Evolutionary conservation across 2,888 invertebrate genomes (phyloP).

Genomic region (Watsonalla binaria): DNA sequence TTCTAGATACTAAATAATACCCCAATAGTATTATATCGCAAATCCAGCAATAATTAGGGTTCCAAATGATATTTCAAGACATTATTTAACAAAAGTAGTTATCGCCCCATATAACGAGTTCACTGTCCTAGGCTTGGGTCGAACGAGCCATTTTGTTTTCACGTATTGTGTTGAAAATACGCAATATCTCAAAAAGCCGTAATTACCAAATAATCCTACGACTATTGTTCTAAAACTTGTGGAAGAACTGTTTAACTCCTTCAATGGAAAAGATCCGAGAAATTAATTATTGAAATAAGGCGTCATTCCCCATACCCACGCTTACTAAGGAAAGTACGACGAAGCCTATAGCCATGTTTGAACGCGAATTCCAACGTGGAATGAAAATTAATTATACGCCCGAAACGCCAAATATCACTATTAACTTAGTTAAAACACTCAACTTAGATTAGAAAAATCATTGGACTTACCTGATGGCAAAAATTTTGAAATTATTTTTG

Average conservation of each 20-base stretch:
- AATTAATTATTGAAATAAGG: slow-evolving; percentile 75
- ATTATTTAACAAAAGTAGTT: slow-evolving; percentile 49
- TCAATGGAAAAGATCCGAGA: slow-evolving; percentile 72
- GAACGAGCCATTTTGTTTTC: slow-evolving; percentile 80
- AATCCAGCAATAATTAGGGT: slow-evolving; percentile 19
- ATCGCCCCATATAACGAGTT: slow-evolving; percentile 73
- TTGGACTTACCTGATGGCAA: slow-evolving; percentile 76
- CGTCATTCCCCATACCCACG: slow-evolving; percentile 73
- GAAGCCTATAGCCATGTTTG: slow-evolving; percentile 77
- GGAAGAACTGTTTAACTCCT: slow-evolving; percentile 69
- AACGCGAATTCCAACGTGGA: slow-evolving; percentile 77
- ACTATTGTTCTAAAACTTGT: slow-evolving; percentile 65
- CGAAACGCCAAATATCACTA: slow-evolving; percentile 45
- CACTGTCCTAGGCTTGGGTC: slow-evolving; percentile 75
- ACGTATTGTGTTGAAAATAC: slow-evolving; percentile 75
- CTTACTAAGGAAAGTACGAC: slow-evolving; percentile 73
- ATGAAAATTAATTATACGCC: slow-evolving; percentile 55
- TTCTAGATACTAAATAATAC: slow-evolving; percentile 16
- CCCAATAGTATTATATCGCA: slow-evolving; percentile 12
- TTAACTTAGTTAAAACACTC: slow-evolving; percentile 52
- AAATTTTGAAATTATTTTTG: slow-evolving; percentile 78
- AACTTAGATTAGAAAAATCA: slow-evolving; percentile 56
- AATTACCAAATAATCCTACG: slow-evolving; percentile 65
- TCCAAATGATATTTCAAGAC: slow-evolving; percentile 12
- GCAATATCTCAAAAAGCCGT: slow-evolving; percentile 69